Evolutionary conservation across 2,888 invertebrate species (phyloP).

Genomic region (Cryptocephalus primarius): DNA sequence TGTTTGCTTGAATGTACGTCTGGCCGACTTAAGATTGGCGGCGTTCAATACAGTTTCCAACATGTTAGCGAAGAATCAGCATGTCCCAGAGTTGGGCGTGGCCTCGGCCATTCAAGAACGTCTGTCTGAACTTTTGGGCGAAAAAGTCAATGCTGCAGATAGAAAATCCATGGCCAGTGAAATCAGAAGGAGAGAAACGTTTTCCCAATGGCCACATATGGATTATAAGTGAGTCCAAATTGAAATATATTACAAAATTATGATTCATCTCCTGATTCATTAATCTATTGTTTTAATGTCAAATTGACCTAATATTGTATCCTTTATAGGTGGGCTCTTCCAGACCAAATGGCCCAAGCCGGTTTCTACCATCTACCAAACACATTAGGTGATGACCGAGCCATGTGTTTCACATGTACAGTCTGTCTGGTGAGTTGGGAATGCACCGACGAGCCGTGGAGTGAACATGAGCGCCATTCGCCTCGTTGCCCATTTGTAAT

Average conservation of each 20-base stretch:
- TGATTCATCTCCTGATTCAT: too few relatives aligned
- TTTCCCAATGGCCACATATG: constrained; percentile 93
- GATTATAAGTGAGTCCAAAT: constrained; percentile 72
- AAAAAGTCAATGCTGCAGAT: constrained; percentile 39
- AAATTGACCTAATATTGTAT: not conserved
- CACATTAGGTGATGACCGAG: constrained; percentile 80
- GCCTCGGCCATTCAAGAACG: constrained; percentile 85
- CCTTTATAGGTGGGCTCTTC: constrained; percentile 75
- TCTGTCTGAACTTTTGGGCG: constrained; percentile 60
- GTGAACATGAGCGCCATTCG: constrained; percentile 90
- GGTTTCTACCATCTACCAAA: constrained; percentile 95
- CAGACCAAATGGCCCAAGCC: constrained; percentile 93
- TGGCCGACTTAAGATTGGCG: constrained; percentile 67
- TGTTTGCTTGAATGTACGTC: constrained; percentile 70
- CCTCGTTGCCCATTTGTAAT: constrained; percentile 88
- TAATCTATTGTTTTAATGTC: too few relatives aligned
- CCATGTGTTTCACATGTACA: constrained; percentile 92
- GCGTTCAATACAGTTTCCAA: constrained; percentile 72
- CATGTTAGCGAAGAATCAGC: constrained; percentile 68
- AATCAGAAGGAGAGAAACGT: constrained; percentile 80
- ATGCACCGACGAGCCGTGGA: constrained; percentile 94
- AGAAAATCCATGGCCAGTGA: constrained; percentile 80
- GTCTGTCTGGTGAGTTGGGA: constrained; percentile 90
- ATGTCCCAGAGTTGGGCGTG: constrained; percentile 77
- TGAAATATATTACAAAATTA: not conserved